Percentiles rank a stretch among this genome's conserved stretches.
Conservation (phyloP, 2,113 vertebrate genomes). For the Monarcha castaneiventris region DNA sequence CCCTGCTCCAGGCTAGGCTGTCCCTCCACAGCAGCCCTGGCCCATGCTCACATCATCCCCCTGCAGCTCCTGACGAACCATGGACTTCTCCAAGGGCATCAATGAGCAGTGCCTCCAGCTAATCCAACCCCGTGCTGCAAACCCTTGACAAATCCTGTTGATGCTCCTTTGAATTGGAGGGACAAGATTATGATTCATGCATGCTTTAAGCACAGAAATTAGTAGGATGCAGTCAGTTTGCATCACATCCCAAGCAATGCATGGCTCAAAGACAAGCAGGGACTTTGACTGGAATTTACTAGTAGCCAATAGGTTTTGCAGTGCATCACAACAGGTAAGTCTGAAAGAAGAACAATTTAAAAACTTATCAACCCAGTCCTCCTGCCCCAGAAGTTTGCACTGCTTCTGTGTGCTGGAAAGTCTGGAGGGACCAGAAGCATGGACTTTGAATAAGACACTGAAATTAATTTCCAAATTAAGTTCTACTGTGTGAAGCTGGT, state of each 20-base stretch:
- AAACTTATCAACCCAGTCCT: not conserved
- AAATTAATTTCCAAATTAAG: not conserved
- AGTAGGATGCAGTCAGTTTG: not conserved
- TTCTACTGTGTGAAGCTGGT: not conserved
- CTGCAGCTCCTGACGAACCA: not conserved
- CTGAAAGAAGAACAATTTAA: not conserved
- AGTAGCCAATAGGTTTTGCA: not conserved
- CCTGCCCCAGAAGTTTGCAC: not conserved
- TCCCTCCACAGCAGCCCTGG: not conserved
- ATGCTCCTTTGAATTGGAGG: not conserved
- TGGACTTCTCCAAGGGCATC: not conserved
- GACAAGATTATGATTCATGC: not conserved
- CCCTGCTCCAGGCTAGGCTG: not conserved
- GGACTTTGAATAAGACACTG: not conserved
- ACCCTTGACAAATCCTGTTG: not conserved
- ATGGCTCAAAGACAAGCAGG: not conserved
- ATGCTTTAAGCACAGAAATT: not conserved
- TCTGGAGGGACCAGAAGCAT: not conserved
- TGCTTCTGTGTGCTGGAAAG: not conserved
- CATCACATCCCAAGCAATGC: not conserved
- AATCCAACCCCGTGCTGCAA: not conserved
- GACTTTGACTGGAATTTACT: not conserved
- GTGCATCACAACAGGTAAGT: not conserved
- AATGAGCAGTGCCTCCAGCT: not conserved
- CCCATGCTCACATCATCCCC: not conserved